Evolutionary conservation across 1,140 invertebrate genomes (phyloP), one percentile per base, ranked within the genome.

Genomic region (Brachystomella parvula): DNA sequence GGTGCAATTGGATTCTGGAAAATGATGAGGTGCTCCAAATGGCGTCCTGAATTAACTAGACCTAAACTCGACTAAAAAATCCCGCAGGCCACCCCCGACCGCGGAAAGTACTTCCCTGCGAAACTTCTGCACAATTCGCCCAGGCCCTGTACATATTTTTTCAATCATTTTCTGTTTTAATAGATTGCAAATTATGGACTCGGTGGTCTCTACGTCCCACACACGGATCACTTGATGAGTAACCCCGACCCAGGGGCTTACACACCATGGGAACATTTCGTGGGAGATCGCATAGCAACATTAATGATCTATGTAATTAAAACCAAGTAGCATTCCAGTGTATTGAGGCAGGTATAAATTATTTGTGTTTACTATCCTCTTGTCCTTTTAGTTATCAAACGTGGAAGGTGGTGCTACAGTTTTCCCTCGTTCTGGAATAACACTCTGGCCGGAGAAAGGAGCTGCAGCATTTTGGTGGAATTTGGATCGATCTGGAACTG

Each of bases 151-250:
- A 24, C 12, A 15, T 53, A 24, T 53, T 15, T 53, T 53, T 53
- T 53, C 24, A 19, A 2, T 29, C 30, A n/a, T 19, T 65, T 49
- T 57, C 30, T 58, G 32, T n/a, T n/a, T n/a, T n/a, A n/a, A n/a
- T 68, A 79, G 75, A 77, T 82, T 67, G 80, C 80, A 9, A 85
- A 86, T 70, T 85, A 86, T 76, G 84, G 85, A 17, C 79, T 86
- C 64, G 85, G 85, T 33, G 85, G 85, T 12, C 81, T 85, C 70
- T 86, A 87, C 75, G 82, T 83, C 57, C 83, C 84, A 6, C 85
- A 87, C 74, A 84, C 81, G 75, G 85, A 87, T 75, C 83, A 78
- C 63, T 68, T 77, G 53, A 75, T 76, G 71, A 73, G 70, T 30
- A 76, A 78, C 64, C 76, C 77, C 64, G 71, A 75, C 12, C 77